These are phyloP conservation scores for Desmodus rotundus DNA, from an alignment of 2,113 vertebrate species.

Conservation along the genomic window DNA sequence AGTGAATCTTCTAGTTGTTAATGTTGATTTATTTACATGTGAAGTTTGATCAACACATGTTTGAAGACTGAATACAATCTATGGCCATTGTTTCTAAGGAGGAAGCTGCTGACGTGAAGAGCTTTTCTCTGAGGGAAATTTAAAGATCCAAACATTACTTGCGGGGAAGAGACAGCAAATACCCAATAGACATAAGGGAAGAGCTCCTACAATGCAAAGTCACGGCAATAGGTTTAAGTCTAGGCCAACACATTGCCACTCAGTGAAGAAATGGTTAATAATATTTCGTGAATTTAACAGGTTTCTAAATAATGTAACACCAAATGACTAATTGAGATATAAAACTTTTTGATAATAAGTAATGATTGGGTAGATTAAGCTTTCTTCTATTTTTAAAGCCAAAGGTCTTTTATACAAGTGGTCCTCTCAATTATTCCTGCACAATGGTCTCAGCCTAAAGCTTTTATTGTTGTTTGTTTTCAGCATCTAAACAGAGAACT, in stretches of 20 bases:
- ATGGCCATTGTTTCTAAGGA: background rate
- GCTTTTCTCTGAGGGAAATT: background rate
- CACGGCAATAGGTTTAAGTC: background rate
- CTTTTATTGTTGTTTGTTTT: background rate
- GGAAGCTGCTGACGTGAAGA: background rate
- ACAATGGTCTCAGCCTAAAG: background rate
- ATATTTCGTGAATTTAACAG: background rate
- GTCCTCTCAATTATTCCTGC: background rate
- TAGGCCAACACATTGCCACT: background rate
- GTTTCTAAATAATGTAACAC: background rate
- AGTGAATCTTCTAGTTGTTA: background rate
- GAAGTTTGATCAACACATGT: background rate
- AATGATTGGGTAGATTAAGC: background rate
- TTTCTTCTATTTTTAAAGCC: background rate
- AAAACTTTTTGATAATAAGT: background rate
- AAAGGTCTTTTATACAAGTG: background rate
- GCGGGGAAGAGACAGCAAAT: background rate
- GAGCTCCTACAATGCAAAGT: background rate
- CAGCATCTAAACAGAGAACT: background rate
- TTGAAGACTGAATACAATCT: background rate
- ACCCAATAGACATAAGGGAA: background rate
- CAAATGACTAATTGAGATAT: background rate
- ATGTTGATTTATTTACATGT: background rate
- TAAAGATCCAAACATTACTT: background rate
- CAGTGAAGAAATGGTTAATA: background rate